phyloP scores from a whole-genome alignment of 2,113 vertebrate species.

The Oncorhynchus mykiss region DNA sequence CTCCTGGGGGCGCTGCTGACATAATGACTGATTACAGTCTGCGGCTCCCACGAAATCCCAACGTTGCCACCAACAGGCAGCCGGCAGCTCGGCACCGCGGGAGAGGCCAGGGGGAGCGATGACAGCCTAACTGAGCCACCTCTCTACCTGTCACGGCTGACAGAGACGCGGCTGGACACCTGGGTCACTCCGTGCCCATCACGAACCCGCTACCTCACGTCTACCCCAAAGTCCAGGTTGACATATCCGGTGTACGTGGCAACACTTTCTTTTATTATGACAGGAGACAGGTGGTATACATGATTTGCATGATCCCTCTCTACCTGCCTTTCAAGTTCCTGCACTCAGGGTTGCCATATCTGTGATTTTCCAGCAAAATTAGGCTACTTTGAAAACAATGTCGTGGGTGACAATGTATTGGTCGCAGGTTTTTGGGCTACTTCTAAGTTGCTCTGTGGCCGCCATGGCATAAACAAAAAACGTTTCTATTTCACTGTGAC shows the following conservation, averaged over 20 bases:
- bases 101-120: conserved; percentile 33
- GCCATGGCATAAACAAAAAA: too few relatives aligned
- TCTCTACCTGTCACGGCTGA: conserved; percentile 48
- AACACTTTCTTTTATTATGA: too few relatives aligned
- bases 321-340: conserved; percentile 15
- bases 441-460: too few relatives aligned
- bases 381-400: too few relatives aligned
- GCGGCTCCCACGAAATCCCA: conserved; percentile 78
- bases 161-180: conserved; percentile 35
- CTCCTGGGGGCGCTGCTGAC: conserved; percentile 80
- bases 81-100: conserved; percentile 42
- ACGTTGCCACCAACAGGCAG: conserved; percentile 59
- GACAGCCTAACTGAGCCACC: conserved; percentile 45
- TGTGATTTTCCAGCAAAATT: too few relatives aligned
- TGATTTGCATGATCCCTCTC: conserved; percentile 5
- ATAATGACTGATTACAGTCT: conserved; percentile 90
- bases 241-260: too few relatives aligned
- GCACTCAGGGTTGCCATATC: too few relatives aligned
- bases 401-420: too few relatives aligned
- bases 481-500: too few relatives aligned
- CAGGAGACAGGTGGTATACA: conserved; percentile 9
- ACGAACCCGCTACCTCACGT: conserved; percentile 11
- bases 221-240: too few relatives aligned
- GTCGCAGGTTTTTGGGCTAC: too few relatives aligned
- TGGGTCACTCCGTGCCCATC: conserved; percentile 41